Evolutionary conservation across 2,888 invertebrate species (phyloP).

Genomic region (Dioctria rufipes): DNA sequence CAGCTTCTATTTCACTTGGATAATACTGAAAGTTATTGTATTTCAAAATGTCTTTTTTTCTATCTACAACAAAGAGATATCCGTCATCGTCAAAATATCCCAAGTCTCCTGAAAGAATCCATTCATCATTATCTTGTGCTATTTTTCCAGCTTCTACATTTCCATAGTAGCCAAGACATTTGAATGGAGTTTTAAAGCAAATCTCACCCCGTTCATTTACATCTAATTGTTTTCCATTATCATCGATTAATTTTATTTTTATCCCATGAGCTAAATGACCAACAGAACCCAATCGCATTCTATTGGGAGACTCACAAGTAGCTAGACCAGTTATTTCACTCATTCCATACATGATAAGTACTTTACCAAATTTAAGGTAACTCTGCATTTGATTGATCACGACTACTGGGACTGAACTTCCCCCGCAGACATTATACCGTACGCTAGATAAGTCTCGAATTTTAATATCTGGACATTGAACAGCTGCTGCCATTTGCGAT

Average conservation of each 20-base stretch:
- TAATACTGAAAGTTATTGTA: conserved; percentile 67
- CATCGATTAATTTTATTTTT: conserved; percentile 66
- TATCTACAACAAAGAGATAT: conserved; percentile 65
- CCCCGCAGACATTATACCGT: conserved; percentile 64
- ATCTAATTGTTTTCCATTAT: conserved; percentile 64
- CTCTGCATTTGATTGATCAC: conserved; percentile 63
- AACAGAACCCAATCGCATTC: conserved; percentile 61
- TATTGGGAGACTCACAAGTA: conserved; percentile 45
- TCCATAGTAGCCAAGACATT: conserved; percentile 68
- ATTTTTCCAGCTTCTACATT: conserved; percentile 65
- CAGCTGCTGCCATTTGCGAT: conserved; percentile 63
- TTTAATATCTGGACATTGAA: conserved; percentile 63
- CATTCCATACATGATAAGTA: conserved; percentile 66
- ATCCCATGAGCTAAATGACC: conserved; percentile 65
- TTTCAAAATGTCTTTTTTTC: conserved; percentile 66
- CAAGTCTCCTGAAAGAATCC: conserved; percentile 69
- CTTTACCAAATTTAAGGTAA: conserved; percentile 63
- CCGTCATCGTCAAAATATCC: conserved; percentile 69
- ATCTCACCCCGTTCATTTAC: conserved; percentile 67
- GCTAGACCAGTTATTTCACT: conserved; percentile 66
- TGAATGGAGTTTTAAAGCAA: conserved; percentile 63
- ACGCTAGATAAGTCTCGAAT: conserved; percentile 63
- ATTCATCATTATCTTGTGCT: conserved; percentile 67
- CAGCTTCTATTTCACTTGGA: conserved; percentile 67
- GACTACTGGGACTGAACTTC: conserved; percentile 63